Percentiles rank a stretch among this genome's conserved stretches.
phyloP scores from a whole-genome alignment of 2,797 vertebrate species.

The Sebastes glaucus region DNA sequence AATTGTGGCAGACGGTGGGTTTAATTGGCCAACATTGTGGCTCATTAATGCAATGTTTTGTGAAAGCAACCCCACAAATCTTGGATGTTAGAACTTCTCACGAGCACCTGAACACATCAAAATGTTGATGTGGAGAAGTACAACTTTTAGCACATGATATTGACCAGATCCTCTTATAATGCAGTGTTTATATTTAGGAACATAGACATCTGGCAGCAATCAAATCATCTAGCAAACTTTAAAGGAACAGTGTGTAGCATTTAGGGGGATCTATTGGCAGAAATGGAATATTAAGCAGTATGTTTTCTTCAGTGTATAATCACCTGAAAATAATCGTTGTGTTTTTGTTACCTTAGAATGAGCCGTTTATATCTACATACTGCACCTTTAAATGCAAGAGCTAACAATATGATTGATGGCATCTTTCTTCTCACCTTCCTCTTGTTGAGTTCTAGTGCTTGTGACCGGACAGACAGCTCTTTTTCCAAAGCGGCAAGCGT shows the following conservation, averaged over 20 bases:
- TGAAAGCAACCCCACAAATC: not conserved
- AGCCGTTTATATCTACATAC: too few species aligned
- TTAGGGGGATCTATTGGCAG: too few species aligned
- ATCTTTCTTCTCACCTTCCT: slow-evolving; percentile 84
- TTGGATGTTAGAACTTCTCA: not conserved
- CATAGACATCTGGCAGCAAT: slow-evolving; percentile 32
- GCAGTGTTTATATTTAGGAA: not conserved
- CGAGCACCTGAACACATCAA: slow-evolving; percentile 1
- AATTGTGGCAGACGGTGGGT: not conserved
- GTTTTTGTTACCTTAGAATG: too few species aligned
- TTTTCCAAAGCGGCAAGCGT: slow-evolving; percentile 89
- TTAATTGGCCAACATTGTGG: not conserved
- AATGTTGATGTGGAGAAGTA: not conserved
- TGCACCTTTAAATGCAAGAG: not conserved
- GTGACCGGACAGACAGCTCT: slow-evolving; percentile 88
- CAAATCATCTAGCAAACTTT: not conserved
- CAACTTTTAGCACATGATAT: not conserved
- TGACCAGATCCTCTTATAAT: not conserved
- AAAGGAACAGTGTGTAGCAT: too few species aligned
- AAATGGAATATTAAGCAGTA: too few species aligned
- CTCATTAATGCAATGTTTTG: slow-evolving; percentile 2
- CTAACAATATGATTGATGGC: not conserved
- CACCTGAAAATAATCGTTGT: too few species aligned
- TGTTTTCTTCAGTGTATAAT: too few species aligned
- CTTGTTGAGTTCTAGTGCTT: slow-evolving; percentile 93